Evolutionary conservation across 1,140 invertebrate species (phyloP).

Genomic region (Monochamus saltuarius): DNA sequence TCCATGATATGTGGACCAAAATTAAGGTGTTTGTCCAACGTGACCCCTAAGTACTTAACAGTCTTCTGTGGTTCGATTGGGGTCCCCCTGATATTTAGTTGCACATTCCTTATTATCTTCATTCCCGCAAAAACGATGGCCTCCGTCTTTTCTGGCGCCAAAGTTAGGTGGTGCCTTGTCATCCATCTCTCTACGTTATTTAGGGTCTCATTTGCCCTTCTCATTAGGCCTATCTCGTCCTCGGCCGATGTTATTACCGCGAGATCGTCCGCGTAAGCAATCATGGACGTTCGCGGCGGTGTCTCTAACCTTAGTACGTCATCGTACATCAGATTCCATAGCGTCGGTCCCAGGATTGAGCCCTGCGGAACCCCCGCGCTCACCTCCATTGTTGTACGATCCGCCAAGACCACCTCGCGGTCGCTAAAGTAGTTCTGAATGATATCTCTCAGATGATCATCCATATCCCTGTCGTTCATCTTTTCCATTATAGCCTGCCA

Average conservation of each 20-base stretch:
- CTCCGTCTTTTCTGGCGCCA: no score
- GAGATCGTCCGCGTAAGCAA: conserved; percentile 15
- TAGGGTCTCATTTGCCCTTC: not conserved
- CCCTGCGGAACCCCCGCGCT: no score
- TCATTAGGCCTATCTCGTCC: not conserved
- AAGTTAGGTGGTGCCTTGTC: not conserved
- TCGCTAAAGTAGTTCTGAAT: conserved; percentile 28
- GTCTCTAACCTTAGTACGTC: conserved; percentile 4
- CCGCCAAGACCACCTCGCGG: no score
- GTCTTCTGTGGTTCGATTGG: no score
- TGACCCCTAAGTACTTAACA: no score
- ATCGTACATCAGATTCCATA: conserved; percentile 44
- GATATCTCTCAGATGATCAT: conserved; percentile 21
- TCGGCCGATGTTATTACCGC: not conserved
- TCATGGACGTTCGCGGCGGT: not conserved
- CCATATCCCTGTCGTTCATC: conserved; percentile 19
- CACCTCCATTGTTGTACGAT: no score
- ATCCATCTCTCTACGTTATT: not conserved
- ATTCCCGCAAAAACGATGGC: not conserved
- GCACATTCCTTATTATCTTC: no score
- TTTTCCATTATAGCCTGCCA: conserved; percentile 31
- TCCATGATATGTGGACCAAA: no score
- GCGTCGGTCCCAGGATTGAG: conserved; percentile 43
- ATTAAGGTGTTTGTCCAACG: no score
- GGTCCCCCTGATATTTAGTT: no score